Base-by-base conservation (phyloP, 2,888 invertebrate genomes). In the Xylota segnis region DNA sequence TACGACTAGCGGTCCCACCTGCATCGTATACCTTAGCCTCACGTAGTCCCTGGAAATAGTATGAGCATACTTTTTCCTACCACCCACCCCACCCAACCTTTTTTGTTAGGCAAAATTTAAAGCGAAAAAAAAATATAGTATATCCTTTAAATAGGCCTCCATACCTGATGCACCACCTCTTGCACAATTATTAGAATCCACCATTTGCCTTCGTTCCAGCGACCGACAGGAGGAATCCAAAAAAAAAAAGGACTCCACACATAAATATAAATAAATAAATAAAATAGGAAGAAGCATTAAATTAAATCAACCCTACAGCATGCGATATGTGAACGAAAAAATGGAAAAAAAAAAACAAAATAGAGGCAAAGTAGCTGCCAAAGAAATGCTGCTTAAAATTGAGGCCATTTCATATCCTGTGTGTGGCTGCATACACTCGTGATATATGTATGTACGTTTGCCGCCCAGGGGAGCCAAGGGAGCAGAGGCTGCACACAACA, bases 331-430 rank as follows among this genome's bases (percentile, higher is more conserved):
- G 63, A 40, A 45, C n/a, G 45, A 43, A 68, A 29, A 18, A 14
- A n/a, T n/a, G n/a, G n/a, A n/a, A n/a, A n/a, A n/a, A n/a, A n/a
- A n/a, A n/a, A n/a, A n/a, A n/a, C n/a, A n/a, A n/a, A n/a, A 54
- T 32, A 59, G 14, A 66, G 12, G 12, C 37, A 70, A 81, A 71
- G 59, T 74, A 81, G 76, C 82, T 86, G 82, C 76, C 86, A 86
- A 82, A 47, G 82, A 72, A 86, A 82, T 66, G 52, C 70, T 84
- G 79, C 65, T 81, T 37, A 34, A 71, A 86, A 86, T 82, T 82
- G 81, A 82, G 86, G 86, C 76, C 86, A 82, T 72, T 82, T 72
- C 61, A 72, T 68, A 81, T 71, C 65, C 63, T 74, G 37, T 65
- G 59, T 77, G 47, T 72, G 59, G 10, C 45, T 52, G 58, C 52